These are phyloP conservation scores for Phylloscopus trochilus DNA, from an alignment of 2,113 vertebrate species.

Conservation along the genomic window DNA sequence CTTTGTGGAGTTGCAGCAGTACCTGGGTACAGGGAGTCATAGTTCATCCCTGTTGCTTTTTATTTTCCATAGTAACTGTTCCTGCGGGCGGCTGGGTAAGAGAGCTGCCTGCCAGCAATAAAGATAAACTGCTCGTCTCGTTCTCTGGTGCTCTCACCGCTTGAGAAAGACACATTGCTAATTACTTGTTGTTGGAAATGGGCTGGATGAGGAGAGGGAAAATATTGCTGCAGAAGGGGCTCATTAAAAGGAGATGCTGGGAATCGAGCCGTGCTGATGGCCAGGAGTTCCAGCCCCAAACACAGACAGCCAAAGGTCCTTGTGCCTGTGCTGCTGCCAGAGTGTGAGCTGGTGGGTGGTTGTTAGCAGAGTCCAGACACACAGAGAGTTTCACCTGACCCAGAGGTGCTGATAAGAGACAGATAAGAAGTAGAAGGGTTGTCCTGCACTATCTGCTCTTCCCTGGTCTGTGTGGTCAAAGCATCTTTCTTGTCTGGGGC, in stretches of 20 bases:
- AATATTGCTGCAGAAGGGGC: background rate
- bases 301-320: background rate
- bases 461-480: background rate
- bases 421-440: background rate
- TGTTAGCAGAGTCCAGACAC: background rate
- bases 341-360: accelerated
- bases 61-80: conserved; percentile 19
- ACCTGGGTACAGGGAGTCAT: background rate
- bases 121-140: background rate
- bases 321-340: background rate
- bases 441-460: background rate
- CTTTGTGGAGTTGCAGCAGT: background rate
- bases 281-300: background rate
- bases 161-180: background rate
- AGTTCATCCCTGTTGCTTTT: background rate
- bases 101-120: background rate
- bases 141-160: background rate
- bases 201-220: background rate
- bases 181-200: background rate
- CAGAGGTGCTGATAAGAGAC: background rate
- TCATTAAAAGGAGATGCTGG: background rate
- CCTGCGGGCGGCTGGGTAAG: accelerated
- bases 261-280: accelerated
- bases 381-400: background rate
- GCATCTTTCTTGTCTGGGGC: background rate